Evolutionary conservation across 2,888 invertebrate species (phyloP).

Genomic region (Thumatha senex): DNA sequence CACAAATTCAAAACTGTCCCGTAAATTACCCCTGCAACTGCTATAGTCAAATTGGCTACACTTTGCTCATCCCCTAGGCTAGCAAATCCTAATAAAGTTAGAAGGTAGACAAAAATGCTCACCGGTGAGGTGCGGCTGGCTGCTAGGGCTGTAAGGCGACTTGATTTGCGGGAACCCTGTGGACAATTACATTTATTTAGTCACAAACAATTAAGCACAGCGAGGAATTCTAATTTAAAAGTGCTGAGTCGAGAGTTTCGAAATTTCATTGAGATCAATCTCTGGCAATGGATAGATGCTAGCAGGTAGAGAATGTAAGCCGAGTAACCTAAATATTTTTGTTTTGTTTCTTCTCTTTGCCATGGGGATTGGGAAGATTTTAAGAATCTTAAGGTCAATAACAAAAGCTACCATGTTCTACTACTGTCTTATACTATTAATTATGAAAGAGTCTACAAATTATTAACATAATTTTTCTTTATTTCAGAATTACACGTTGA

Average conservation of each 20-base stretch:
- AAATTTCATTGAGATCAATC: neutral
- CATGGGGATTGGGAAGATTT: too few species aligned
- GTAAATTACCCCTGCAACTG: neutral
- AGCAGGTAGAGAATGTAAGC: neutral
- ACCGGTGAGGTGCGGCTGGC: conserved; percentile 86
- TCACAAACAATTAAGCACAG: conserved; percentile 51
- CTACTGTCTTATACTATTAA: too few species aligned
- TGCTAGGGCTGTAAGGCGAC: conserved; percentile 85
- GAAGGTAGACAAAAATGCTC: conserved; percentile 42
- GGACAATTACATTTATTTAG: conserved; percentile 61
- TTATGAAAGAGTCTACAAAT: too few species aligned
- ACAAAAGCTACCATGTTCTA: too few species aligned
- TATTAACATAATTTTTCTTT: too few species aligned
- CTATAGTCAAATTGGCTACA: neutral
- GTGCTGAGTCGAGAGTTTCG: conserved; percentile 26
- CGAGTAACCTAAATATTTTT: neutral
- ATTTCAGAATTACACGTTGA: too few species aligned
- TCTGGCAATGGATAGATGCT: neutral
- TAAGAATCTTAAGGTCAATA: too few species aligned
- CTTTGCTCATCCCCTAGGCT: neutral
- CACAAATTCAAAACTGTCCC: neutral
- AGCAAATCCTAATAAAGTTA: conserved; percentile 13
- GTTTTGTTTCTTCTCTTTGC: neutral
- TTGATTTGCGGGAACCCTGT: conserved; percentile 87
- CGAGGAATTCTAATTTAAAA: conserved; percentile 59